phyloP scores from a whole-genome alignment of 1,140 invertebrate genomes.

The Palaemon carinicauda region DNA sequence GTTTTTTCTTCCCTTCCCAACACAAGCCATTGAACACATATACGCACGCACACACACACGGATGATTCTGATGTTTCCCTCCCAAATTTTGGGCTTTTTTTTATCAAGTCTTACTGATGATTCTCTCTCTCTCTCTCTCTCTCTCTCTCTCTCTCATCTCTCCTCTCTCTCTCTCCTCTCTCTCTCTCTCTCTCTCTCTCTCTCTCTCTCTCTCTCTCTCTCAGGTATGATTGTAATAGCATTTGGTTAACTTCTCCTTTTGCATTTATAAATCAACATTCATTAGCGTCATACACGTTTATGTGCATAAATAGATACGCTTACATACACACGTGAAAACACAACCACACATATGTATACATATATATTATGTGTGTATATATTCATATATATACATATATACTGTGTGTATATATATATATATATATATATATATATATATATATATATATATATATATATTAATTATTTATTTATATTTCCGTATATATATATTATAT shows the following conservation, averaged over 20 bases:
- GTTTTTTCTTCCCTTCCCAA: conserved; percentile 15
- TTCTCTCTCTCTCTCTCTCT: neutral
- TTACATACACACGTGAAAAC: too few species aligned
- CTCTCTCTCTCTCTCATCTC: neutral
- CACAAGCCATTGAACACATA: neutral
- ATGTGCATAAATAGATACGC: too few species aligned
- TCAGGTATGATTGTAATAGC: neutral
- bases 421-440: neutral
- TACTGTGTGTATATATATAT: neutral
- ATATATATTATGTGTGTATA: too few species aligned
- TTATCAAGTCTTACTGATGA: neutral
- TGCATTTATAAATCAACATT: too few species aligned
- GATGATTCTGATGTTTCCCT: neutral
- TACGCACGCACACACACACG: neutral
- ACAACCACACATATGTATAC: too few species aligned
- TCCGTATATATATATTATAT: neutral
- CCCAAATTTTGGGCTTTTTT: neutral
- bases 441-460: neutral
- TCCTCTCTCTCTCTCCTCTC: neutral
- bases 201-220: neutral
- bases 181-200: neutral
- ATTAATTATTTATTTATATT: neutral
- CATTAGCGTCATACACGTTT: too few species aligned
- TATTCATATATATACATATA: neutral
- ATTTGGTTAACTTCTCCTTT: too few species aligned